A percentile compares a stretch with the other conserved stretches of the same genome.
Conservation (phyloP, 1,140 invertebrate genomes). For the Hyposmocoma kahamanoa region DNA sequence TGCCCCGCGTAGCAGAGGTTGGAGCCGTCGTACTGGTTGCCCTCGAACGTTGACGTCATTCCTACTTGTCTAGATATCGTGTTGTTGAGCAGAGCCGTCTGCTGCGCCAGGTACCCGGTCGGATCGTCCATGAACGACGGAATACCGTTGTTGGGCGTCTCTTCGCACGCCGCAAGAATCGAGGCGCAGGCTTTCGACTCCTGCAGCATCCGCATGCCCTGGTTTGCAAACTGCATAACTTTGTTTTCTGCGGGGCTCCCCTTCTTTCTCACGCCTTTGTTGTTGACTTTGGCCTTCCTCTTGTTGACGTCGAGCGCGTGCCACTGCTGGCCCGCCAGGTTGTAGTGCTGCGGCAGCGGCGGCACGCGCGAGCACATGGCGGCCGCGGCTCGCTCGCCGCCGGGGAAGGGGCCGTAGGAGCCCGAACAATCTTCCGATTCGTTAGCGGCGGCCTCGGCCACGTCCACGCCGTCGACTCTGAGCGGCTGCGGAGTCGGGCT, state of each 20-base stretch:
- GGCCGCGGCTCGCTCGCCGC: conserved; percentile 39
- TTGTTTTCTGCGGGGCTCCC: conserved; percentile 63
- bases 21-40: conserved; percentile 41
- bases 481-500: conserved; percentile 48
- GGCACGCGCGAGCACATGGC: conserved; percentile 79
- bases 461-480: conserved; percentile 49
- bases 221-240: conserved; percentile 38
- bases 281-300: conserved; percentile 77
- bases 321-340: conserved; percentile 73
- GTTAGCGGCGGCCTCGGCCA: conserved; percentile 39
- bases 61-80: conserved; percentile 86
- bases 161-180: too few species aligned
- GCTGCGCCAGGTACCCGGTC: conserved; percentile 89
- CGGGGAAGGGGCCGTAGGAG: conserved; percentile 34
- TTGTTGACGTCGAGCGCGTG: conserved; percentile 75
- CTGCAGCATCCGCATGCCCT: conserved; percentile 47
- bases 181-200: conserved; percentile 39
- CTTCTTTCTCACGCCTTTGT: conserved; percentile 75
- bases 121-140: conserved; percentile 89
- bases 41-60: conserved; percentile 46
- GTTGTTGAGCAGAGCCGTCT: conserved; percentile 87
- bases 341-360: conserved; percentile 81
- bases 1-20: conserved; percentile 25
- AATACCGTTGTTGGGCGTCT: conserved; percentile 41
- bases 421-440: conserved; percentile 42